Evolutionary conservation across 2,888 invertebrate genomes (phyloP).

Genomic region (Drosophila helvetica): DNA sequence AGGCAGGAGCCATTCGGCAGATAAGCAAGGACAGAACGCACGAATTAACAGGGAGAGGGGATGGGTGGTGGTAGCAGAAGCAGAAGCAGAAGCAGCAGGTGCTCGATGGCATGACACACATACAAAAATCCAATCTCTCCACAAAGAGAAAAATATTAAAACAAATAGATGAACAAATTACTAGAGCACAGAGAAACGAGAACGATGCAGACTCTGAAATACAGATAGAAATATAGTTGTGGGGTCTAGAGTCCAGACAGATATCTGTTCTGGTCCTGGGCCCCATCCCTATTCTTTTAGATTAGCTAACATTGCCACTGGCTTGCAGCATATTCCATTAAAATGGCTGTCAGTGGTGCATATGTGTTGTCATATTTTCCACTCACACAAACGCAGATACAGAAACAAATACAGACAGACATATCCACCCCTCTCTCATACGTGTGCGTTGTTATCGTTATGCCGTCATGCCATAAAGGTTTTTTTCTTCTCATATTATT

Average conservation of each 20-base stretch:
- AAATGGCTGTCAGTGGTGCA: constrained; percentile 74
- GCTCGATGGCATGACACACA: constrained; percentile 69
- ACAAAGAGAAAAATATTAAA: constrained; percentile 47
- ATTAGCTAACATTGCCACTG: constrained; percentile 54
- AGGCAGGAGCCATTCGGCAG: constrained; percentile 44
- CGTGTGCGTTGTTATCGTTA: constrained; percentile 61
- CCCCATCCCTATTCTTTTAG: constrained; percentile 11
- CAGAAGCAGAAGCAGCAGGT: constrained; percentile 53
- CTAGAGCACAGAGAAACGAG: not conserved
- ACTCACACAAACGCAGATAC: constrained; percentile 27
- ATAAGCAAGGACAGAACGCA: constrained; percentile 62
- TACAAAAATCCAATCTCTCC: constrained; percentile 48
- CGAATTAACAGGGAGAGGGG: constrained; percentile 66
- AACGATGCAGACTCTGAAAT: too few relatives aligned
- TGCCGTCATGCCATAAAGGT: constrained; percentile 67
- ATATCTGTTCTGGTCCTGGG: constrained; percentile 9
- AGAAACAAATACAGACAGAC: constrained; percentile 2
- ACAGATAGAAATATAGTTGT: not conserved
- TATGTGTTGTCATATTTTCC: constrained; percentile 72
- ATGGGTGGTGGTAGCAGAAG: too few relatives aligned
- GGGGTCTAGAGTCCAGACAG: not conserved
- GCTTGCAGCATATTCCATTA: constrained; percentile 73
- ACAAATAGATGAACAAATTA: constrained; percentile 44
- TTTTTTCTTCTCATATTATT: constrained; percentile 57
- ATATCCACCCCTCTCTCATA: constrained; percentile 22